These are phyloP conservation scores for crab-eating macaque (Macaca fascicularis) DNA, from an alignment of 2,113 vertebrate genomes.

Conservation along the genomic window DNA sequence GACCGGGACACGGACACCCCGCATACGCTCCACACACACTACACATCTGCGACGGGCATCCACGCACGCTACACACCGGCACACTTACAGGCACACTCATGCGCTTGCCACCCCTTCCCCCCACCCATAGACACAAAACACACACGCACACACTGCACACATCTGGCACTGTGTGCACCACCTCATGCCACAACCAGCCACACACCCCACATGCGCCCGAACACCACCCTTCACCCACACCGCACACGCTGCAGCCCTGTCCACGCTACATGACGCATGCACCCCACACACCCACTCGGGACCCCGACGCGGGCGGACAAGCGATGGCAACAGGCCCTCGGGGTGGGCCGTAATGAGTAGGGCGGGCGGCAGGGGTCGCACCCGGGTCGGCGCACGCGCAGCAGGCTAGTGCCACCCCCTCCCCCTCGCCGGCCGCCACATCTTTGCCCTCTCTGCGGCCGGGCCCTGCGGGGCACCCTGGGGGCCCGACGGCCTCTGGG, in stretches of 20 bases:
- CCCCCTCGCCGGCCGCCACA: neutral
- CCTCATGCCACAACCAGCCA: neutral
- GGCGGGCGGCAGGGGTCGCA: rapidly evolving
- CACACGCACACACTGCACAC: neutral
- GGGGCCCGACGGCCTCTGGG: too few relatives aligned
- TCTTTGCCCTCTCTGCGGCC: rapidly evolving
- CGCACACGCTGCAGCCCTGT: neutral
- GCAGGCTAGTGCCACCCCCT: too few relatives aligned
- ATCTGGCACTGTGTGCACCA: neutral
- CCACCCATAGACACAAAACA: neutral
- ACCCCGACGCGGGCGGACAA: neutral
- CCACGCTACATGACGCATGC: too few relatives aligned
- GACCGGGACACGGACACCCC: rapidly evolving
- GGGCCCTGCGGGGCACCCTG: neutral
- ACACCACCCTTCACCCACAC: neutral
- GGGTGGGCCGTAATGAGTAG: rapidly evolving
- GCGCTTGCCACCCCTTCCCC: too few relatives aligned
- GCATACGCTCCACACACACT: neutral
- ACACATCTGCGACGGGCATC: neutral
- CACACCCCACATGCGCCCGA: neutral
- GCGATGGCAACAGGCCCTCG: rapidly evolving
- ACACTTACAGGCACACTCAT: neutral
- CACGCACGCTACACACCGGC: neutral
- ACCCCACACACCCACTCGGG: neutral
- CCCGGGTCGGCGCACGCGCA: neutral